Evolutionary conservation across 2,113 vertebrate species (phyloP).

Genomic region (Pedetes capensis): DNA sequence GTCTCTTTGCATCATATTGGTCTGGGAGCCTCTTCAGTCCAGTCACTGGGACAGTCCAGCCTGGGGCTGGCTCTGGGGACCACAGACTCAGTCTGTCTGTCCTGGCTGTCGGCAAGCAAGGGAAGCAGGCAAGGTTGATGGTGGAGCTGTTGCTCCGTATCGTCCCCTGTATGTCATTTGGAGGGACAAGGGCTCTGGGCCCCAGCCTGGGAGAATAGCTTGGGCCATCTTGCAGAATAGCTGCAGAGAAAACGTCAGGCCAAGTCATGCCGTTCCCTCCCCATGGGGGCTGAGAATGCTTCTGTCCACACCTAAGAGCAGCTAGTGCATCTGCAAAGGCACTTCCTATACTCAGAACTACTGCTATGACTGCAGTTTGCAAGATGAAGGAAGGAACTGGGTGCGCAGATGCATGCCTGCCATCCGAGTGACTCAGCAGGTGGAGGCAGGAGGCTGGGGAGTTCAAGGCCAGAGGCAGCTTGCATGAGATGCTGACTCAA

Average conservation of each 20-base stretch:
- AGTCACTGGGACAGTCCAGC: conserved; percentile 7
- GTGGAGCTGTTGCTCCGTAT: not conserved
- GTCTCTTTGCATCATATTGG: conserved; percentile 28
- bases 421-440: too few species aligned
- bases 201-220: too few species aligned
- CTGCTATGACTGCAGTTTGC: not conserved
- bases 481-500: too few species aligned
- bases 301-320: not conserved
- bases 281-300: not conserved
- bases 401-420: too few species aligned
- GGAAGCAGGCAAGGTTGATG: not conserved
- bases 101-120: not conserved
- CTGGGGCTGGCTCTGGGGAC: not conserved
- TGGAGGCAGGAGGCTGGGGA: too few species aligned
- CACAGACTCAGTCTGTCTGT: not conserved
- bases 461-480: too few species aligned
- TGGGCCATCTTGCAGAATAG: not conserved
- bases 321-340: too few species aligned
- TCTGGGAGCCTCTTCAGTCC: not conserved
- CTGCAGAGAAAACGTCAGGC: not conserved
- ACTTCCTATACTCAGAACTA: accelerated
- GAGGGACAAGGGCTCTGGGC: too few species aligned
- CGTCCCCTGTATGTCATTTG: not conserved
- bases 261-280: not conserved
- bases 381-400: not conserved